These are phyloP conservation scores for Equus quagga DNA, from an alignment of 2,113 vertebrate species.

Conservation along the genomic window DNA sequence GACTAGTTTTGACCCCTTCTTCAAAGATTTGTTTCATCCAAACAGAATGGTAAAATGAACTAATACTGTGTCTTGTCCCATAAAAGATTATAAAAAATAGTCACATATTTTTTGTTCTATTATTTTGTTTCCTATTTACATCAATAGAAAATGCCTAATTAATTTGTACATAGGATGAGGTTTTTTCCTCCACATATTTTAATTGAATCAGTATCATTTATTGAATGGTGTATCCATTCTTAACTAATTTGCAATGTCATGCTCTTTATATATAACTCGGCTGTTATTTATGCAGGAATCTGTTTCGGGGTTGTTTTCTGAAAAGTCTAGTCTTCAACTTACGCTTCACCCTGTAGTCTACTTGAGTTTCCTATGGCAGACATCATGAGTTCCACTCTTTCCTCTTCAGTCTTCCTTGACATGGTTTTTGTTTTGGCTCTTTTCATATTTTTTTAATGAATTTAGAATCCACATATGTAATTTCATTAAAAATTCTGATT, in stretches of 20 bases:
- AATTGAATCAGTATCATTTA: background rate
- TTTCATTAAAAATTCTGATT: background rate
- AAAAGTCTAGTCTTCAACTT: background rate
- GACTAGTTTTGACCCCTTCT: background rate
- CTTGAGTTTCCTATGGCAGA: background rate
- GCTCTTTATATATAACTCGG: background rate
- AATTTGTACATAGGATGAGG: background rate
- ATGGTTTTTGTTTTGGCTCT: background rate
- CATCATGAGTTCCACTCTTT: background rate
- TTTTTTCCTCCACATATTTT: background rate
- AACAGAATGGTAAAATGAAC: slow-evolving; percentile 7
- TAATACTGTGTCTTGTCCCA: background rate
- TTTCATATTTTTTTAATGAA: background rate
- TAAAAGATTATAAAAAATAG: background rate
- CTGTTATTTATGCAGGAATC: background rate
- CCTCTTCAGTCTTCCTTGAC: background rate
- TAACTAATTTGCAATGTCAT: background rate
- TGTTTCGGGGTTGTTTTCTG: background rate
- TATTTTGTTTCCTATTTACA: background rate
- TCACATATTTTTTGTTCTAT: background rate
- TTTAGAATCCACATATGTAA: background rate
- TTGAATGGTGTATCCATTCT: background rate
- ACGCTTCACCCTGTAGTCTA: background rate
- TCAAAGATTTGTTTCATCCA: background rate
- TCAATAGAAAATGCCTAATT: background rate